These are phyloP conservation scores for Tupaia tana DNA, from an alignment of 2,113 vertebrate genomes.

Conservation along the genomic window DNA sequence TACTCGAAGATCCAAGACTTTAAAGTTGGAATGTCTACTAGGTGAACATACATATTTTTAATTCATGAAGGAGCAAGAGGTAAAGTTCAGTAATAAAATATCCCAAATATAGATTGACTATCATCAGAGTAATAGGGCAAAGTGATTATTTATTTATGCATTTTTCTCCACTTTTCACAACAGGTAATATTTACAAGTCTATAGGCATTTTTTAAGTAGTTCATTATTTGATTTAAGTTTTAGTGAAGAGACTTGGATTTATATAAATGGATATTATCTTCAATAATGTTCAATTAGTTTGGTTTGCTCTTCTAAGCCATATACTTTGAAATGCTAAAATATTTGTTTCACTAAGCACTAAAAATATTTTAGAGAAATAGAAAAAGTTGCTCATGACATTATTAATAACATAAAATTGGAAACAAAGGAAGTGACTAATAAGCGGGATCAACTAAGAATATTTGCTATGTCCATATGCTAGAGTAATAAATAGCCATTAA, in stretches of 20 bases:
- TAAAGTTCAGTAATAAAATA: neutral
- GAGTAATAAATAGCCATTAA: neutral
- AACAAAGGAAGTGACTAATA: neutral
- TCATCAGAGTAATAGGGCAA: neutral
- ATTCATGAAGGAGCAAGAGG: neutral
- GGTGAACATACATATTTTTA: neutral
- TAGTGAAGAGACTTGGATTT: neutral
- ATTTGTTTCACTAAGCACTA: neutral
- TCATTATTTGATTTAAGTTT: neutral
- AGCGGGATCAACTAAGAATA: neutral
- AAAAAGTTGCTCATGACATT: neutral
- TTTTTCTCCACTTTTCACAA: neutral
- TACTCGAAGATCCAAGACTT: neutral
- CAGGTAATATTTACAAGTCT: neutral
- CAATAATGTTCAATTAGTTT: neutral
- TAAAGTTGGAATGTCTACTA: neutral
- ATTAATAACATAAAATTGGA: neutral
- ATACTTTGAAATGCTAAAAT: neutral
- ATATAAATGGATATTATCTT: neutral
- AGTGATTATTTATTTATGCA: neutral
- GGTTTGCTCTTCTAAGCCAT: neutral
- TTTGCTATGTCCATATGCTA: neutral
- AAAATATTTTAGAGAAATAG: conserved; percentile 10
- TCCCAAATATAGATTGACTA: neutral
- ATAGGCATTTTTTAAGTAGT: neutral